Evolutionary conservation across 2,797 vertebrate genomes (phyloP).

Genomic region (Rousettus madagascariensis): DNA sequence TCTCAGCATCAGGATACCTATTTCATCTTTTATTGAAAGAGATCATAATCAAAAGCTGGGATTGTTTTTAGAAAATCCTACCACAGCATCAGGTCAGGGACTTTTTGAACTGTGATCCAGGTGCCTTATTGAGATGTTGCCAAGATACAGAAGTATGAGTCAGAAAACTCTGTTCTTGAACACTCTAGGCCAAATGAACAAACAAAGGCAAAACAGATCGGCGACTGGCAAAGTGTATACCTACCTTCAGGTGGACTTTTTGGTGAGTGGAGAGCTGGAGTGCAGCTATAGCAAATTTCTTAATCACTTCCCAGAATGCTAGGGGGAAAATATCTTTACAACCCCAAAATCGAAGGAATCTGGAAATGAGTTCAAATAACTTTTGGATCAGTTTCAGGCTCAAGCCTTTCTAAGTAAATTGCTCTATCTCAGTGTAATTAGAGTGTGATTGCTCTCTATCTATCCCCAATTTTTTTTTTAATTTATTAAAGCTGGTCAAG

Average conservation of each 20-base stretch:
- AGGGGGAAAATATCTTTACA: neutral
- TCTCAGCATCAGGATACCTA: neutral
- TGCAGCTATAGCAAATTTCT: neutral
- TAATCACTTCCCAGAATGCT: neutral
- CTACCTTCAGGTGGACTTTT: neutral
- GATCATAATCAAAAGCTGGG: neutral
- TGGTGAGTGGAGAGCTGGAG: neutral
- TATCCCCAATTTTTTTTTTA: neutral
- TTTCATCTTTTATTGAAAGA: neutral
- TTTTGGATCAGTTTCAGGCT: neutral
- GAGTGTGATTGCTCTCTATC: neutral
- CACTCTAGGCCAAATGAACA: neutral
- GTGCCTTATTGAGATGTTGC: neutral
- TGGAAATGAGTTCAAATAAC: neutral
- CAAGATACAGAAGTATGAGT: neutral
- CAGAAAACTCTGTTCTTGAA: neutral
- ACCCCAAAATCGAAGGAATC: neutral
- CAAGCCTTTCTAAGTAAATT: neutral
- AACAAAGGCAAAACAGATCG: neutral
- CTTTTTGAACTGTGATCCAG: neutral
- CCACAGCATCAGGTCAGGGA: neutral
- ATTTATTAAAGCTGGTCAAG: neutral
- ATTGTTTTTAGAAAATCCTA: neutral
- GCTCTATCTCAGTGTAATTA: neutral
- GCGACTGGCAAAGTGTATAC: neutral